Conservation (phyloP, 2,888 invertebrate genomes). For the Gasteruption jaculator region DNA sequence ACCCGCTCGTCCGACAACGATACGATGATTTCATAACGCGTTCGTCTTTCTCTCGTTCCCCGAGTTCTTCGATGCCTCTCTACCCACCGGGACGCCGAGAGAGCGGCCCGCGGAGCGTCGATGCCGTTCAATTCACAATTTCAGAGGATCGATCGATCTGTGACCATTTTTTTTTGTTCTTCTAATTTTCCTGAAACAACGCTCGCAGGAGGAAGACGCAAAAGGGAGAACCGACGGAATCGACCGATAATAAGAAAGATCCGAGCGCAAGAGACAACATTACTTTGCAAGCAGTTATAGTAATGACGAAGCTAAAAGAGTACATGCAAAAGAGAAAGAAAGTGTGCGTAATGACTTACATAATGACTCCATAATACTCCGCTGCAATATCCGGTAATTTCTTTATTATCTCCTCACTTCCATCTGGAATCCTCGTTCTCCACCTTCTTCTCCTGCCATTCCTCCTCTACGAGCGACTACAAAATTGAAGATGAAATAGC, state of each 20-base stretch:
- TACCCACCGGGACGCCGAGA: slow-evolving; percentile 3
- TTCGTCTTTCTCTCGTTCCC: slow-evolving; percentile 15
- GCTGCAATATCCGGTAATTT: too few species aligned
- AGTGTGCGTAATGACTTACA: slow-evolving; percentile 26
- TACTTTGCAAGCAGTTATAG: too few species aligned
- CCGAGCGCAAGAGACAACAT: slow-evolving; percentile 16
- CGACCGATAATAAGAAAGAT: slow-evolving; percentile 9
- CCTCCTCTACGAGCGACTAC: too few species aligned
- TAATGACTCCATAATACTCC: slow-evolving; percentile 22
- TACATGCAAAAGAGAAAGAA: slow-evolving; percentile 11
- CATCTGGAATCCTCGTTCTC: too few species aligned
- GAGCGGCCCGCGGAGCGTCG: slow-evolving; percentile 2
- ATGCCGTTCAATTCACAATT: too few species aligned
- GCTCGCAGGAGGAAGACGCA: slow-evolving; percentile 9
- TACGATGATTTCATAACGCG: slow-evolving; percentile 46
- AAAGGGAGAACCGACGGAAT: slow-evolving; percentile 15
- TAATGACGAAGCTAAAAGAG: too few species aligned
- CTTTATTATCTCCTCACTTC: too few species aligned
- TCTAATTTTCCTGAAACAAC: too few species aligned
- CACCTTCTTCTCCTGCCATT: too few species aligned
- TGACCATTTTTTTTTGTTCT: too few species aligned
- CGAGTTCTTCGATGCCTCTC: slow-evolving; percentile 6
- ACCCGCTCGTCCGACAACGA: slow-evolving; percentile 21
- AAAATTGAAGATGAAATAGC: too few species aligned
- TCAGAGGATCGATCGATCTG: too few species aligned